These are phyloP conservation scores for Donacobius atricapilla DNA, from an alignment of 2,113 vertebrate genomes.

Conservation along the genomic window DNA sequence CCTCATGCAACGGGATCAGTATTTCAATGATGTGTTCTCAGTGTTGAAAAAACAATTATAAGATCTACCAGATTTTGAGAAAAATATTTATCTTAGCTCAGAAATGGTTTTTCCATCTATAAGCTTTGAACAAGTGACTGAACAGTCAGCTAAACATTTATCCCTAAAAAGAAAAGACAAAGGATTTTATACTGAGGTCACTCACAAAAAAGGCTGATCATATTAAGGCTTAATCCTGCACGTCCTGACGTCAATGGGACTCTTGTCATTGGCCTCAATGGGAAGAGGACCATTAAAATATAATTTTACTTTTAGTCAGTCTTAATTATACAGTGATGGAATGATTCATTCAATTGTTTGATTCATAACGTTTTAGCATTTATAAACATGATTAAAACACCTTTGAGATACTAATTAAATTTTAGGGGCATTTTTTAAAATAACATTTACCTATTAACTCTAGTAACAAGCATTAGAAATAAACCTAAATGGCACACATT, in stretches of 20 bases:
- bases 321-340: conserved; percentile 41
- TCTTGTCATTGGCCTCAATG: neutral
- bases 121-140: neutral
- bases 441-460: conserved; percentile 42
- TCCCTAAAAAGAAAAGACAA: neutral
- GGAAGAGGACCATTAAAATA: conserved; percentile 47
- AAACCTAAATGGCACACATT: neutral
- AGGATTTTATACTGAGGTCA: neutral
- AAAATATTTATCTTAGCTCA: conserved; percentile 12
- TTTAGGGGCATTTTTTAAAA: conserved; percentile 34
- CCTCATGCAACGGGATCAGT: neutral
- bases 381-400: conserved; percentile 51
- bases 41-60: neutral
- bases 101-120: neutral
- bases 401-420: conserved; percentile 52
- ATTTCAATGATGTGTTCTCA: conserved; percentile 39
- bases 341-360: conserved; percentile 60
- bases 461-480: conserved; percentile 29
- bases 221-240: conserved; percentile 40
- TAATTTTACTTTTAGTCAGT: conserved; percentile 61
- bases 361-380: conserved; percentile 59
- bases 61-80: conserved; percentile 28
- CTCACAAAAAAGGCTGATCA: conserved; percentile 12
- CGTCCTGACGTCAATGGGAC: conserved; percentile 53
- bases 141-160: neutral